Conservation (phyloP, 2,113 vertebrate species). For the Parotia lawesii region DNA sequence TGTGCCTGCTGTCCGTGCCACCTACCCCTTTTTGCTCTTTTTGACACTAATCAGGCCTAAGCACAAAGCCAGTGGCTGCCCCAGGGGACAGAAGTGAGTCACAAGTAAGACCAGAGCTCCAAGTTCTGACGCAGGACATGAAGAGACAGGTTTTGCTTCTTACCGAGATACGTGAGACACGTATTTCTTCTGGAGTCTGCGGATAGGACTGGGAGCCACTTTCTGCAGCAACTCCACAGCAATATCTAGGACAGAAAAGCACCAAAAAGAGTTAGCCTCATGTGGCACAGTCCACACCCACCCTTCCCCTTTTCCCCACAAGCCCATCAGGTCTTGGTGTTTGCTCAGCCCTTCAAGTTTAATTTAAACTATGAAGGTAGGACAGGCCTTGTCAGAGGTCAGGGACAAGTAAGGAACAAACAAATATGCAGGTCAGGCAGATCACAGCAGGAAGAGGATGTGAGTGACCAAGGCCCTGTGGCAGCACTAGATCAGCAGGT, state of each 20-base stretch:
- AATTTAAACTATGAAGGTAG: not conserved
- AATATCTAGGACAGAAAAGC: conserved; percentile 81
- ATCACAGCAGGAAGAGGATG: not conserved
- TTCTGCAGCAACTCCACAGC: conserved; percentile 96
- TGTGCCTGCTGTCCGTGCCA: not conserved
- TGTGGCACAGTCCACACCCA: not conserved
- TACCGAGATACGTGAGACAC: conserved; percentile 93
- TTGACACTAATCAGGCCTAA: not conserved
- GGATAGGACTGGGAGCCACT: conserved; percentile 93
- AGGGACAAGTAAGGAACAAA: not conserved
- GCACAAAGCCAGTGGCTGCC: not conserved
- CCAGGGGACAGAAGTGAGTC: not conserved
- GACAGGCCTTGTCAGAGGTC: not conserved
- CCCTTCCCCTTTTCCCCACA: not conserved
- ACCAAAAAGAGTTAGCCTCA: not conserved
- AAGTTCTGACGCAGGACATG: not conserved
- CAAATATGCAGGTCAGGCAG: not conserved
- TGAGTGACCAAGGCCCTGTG: not conserved
- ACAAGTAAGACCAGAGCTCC: not conserved
- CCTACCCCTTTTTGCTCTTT: not conserved
- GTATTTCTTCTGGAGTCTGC: conserved; percentile 94
- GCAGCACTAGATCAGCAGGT: not conserved
- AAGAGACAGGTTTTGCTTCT: not conserved
- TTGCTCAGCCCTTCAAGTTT: not conserved
- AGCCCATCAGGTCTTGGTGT: not conserved